A percentile compares a stretch with the other conserved stretches of the same genome.
Evolutionary conservation across 2,797 vertebrate genomes (phyloP).

Genomic region (Buceros bicornis): DNA sequence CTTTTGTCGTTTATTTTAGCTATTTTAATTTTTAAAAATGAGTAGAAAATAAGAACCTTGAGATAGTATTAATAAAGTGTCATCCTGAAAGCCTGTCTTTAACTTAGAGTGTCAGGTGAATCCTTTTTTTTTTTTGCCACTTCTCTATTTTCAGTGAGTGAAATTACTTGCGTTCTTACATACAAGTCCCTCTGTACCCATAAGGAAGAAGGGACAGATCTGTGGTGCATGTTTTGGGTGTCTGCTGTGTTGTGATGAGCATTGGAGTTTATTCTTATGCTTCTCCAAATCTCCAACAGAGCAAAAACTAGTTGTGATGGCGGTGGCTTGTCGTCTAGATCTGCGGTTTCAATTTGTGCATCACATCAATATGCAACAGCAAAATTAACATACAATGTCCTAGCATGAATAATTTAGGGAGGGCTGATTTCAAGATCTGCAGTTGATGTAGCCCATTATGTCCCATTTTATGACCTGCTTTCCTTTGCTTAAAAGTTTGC

Average conservation of each 20-base stretch:
- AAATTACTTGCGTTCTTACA: background rate
- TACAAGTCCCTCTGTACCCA: background rate
- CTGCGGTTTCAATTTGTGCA: background rate
- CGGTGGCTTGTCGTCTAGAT: background rate
- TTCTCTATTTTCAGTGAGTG: background rate
- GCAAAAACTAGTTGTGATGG: background rate
- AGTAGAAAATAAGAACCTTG: background rate
- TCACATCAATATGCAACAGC: background rate
- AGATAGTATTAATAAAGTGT: background rate
- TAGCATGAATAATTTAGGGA: background rate
- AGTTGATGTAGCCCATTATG: background rate
- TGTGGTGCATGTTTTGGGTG: background rate
- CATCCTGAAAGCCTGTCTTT: background rate
- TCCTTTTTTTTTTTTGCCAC: background rate
- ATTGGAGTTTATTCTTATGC: background rate
- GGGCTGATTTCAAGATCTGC: background rate
- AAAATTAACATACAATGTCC: background rate
- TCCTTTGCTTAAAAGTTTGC: constrained; percentile 36
- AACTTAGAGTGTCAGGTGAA: background rate
- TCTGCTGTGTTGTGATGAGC: background rate
- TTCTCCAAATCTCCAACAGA: background rate
- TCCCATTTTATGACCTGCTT: constrained; percentile 56
- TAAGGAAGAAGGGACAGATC: background rate
- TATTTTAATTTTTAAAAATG: background rate
- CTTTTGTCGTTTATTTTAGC: background rate